Evolutionary conservation across 2,888 invertebrate species (phyloP), one percentile per base, ranked within the genome.

Genomic region (Dicyrtomina minuta): DNA sequence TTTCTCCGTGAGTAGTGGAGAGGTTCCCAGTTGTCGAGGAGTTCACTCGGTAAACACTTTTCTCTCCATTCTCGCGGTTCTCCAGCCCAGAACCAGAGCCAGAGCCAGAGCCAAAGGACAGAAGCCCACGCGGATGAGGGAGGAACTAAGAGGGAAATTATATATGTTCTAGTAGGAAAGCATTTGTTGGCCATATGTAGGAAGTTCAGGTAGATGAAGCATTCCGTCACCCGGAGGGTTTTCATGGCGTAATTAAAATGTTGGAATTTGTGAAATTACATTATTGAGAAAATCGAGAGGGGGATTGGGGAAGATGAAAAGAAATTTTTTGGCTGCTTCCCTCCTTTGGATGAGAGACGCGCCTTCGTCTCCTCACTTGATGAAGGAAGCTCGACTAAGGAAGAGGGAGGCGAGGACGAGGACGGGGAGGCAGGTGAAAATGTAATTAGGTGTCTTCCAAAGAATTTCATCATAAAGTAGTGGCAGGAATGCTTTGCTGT

Each of bases 401-500:
- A 5, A 33, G 8, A 33, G 4, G 33, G 33, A 5, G 8, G 33
- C 4, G 33, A 33, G 62, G 39, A 44, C 46, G 41, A 49, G 58
- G 56, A 59, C 64, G 67, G 46, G 49, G 66, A 69, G 67, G 59
- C 76, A 76, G 76, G 76, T 76, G 78, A 75, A 78, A 78, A 76
- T 76, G 75, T 75, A 75, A 75, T 77, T 76, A 77, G 76, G 75
- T 73, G 70, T 71, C 70, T 75, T 75, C 62, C 33, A 65, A 74
- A 66, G 74, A 77, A 77, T 77, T 76, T 76, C 72, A 67, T 75
- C 74, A 72, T 72, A 68, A 74, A 74, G 64, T 59, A 71, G 64
- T 72, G 49, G 55, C 61, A 71, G 72, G 70, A 70, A 72, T 71
- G 59, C 71, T 71, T 71, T 70, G 62, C 72, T 71, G 68, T 60